Evolutionary conservation across 2,888 invertebrate genomes (phyloP).

Genomic region (Chalcis sispes): DNA sequence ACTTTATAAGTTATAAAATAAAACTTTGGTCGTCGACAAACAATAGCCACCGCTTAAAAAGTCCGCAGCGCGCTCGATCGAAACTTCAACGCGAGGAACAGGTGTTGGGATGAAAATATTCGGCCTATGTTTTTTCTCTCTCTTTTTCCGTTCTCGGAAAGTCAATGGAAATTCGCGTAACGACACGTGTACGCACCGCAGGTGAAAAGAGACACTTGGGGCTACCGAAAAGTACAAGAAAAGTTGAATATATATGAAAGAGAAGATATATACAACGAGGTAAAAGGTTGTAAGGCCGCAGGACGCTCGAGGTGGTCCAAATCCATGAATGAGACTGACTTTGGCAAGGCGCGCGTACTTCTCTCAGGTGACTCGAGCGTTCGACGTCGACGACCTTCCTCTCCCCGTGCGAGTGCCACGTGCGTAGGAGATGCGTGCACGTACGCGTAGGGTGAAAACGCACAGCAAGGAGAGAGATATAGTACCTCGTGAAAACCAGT

Average conservation of each 20-base stretch:
- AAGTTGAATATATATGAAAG: slow-evolving; percentile 4
- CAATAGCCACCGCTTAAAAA: neutral
- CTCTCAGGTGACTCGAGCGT: neutral
- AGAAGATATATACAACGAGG: slow-evolving; percentile 38
- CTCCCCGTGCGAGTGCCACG: too few relatives aligned
- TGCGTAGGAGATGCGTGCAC: neutral
- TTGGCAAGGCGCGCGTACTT: slow-evolving; percentile 7
- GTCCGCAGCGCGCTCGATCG: neutral
- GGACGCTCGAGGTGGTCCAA: neutral
- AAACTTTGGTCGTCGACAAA: neutral
- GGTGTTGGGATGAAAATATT: slow-evolving; percentile 32
- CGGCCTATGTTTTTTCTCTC: neutral
- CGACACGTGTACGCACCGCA: neutral
- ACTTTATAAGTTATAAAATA: too few relatives aligned
- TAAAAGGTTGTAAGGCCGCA: too few relatives aligned
- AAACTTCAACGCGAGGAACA: neutral
- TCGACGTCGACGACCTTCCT: slow-evolving; percentile 19
- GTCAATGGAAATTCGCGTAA: slow-evolving; percentile 30
- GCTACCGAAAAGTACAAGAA: neutral
- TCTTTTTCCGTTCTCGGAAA: too few relatives aligned
- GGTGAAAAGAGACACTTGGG: neutral
- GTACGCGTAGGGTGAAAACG: neutral
- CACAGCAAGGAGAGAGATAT: too few relatives aligned
- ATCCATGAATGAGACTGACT: slow-evolving; percentile 3
- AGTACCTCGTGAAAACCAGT: slow-evolving; percentile 55